Percentiles rank a stretch among this genome's conserved stretches.
These are phyloP conservation scores for Mythimna ferrago DNA, from an alignment of 2,888 invertebrate genomes.

Conservation along the genomic window DNA sequence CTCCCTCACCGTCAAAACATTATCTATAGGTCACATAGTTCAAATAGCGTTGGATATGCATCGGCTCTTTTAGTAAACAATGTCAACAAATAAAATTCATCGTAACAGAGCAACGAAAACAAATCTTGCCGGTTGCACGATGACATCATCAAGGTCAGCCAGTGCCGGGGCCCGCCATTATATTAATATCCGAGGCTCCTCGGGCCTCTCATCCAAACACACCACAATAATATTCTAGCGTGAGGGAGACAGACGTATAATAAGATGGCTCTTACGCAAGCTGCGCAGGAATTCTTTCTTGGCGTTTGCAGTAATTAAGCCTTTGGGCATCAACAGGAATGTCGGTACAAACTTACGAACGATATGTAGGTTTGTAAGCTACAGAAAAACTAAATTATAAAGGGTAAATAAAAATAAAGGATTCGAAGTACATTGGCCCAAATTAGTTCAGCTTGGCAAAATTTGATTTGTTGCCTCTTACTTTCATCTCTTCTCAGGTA, in stretches of 20 bases:
- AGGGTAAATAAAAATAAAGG: slow-evolving; percentile 28
- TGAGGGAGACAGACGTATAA: slow-evolving; percentile 46
- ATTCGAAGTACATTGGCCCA: slow-evolving; percentile 9
- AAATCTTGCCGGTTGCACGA: slow-evolving; percentile 74
- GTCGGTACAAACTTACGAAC: slow-evolving; percentile 26
- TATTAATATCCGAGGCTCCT: slow-evolving; percentile 63
- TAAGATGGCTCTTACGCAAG: slow-evolving; percentile 51
- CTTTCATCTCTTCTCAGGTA: slow-evolving; percentile 22
- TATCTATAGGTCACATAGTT: slow-evolving; percentile 41
- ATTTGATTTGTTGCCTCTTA: slow-evolving; percentile 16
- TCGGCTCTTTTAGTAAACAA: slow-evolving; percentile 54
- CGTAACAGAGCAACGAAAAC: slow-evolving; percentile 72
- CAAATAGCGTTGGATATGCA: slow-evolving; percentile 46
- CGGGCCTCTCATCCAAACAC: slow-evolving; percentile 50
- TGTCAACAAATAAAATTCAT: slow-evolving; percentile 66
- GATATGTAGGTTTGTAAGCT: slow-evolving; percentile 23
- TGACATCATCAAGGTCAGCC: slow-evolving; percentile 88
- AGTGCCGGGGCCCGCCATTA: slow-evolving; percentile 71
- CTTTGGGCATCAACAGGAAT: slow-evolving; percentile 60
- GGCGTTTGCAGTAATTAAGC: slow-evolving; percentile 64
- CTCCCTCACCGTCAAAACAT: slow-evolving; percentile 24
- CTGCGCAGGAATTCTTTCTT: slow-evolving; percentile 60
- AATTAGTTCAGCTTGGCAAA: slow-evolving; percentile 38
- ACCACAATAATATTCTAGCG: slow-evolving; percentile 30
- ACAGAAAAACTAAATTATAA: slow-evolving; percentile 37